Evolutionary conservation across 30 jellyfish, hydroid and myxozoan species (phyloP).

Genomic region (Aurelia aurita): DNA sequence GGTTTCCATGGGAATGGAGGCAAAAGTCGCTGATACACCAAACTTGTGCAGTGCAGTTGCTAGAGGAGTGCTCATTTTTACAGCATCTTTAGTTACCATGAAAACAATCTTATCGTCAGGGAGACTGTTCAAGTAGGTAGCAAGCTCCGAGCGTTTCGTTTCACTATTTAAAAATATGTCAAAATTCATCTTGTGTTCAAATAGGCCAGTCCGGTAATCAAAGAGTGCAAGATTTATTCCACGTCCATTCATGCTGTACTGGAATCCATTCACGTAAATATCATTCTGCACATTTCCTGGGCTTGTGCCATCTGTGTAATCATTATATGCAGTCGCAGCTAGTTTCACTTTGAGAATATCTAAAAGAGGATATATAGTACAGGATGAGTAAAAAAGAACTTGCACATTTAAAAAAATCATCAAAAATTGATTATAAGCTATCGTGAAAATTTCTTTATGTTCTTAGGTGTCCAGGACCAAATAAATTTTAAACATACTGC

Average conservation of each 20-base stretch:
- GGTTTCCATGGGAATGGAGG: neutral
- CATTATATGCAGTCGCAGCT: conserved; percentile 16
- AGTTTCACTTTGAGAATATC: conserved; percentile 27
- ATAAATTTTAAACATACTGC: no score
- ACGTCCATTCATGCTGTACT: conserved; percentile 17
- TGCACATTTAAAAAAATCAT: no score
- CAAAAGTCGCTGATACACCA: conserved; percentile 47
- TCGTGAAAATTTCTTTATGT: no score
- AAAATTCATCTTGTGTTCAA: conserved; percentile 6
- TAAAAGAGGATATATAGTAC: neutral
- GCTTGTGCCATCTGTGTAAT: conserved; percentile 14
- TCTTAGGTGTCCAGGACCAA: no score
- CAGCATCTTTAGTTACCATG: conserved; percentile 38
- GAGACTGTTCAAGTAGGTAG: conserved; percentile 7
- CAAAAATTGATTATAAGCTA: no score
- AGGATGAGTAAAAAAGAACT: no score
- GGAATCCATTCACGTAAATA: conserved; percentile 48
- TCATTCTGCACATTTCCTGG: conserved; percentile 13
- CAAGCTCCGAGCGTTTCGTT: neutral
- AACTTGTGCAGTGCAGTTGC: conserved; percentile 14
- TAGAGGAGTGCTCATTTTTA: conserved; percentile 1
- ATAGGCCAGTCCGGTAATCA: conserved; percentile 42
- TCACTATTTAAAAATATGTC: neutral
- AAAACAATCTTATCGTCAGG: conserved; percentile 12
- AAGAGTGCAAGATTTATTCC: conserved; percentile 44